Conservation (phyloP, 2,113 vertebrate species). For the Xiphophorus couchianus region DNA sequence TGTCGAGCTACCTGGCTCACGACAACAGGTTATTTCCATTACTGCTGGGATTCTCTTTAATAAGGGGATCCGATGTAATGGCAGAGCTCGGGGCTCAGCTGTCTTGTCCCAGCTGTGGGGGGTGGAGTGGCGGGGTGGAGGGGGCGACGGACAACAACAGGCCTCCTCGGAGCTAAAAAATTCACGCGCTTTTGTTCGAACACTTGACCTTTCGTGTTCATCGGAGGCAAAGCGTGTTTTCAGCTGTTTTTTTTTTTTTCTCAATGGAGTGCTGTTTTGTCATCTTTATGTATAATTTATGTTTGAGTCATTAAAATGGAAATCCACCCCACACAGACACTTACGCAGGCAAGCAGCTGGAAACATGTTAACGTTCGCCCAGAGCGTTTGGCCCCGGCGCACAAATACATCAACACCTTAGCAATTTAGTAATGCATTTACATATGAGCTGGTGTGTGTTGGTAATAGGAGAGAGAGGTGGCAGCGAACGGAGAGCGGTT, state of each 20-base stretch:
- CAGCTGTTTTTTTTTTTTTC: constrained; percentile 23
- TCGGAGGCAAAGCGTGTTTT: constrained; percentile 36
- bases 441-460: background rate
- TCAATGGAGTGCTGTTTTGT: constrained; percentile 42
- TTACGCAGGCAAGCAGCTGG: constrained; percentile 22
- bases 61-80: constrained; percentile 56
- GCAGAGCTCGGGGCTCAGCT: constrained; percentile 36
- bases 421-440: constrained; percentile 18
- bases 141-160: constrained; percentile 39
- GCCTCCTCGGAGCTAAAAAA: constrained; percentile 32
- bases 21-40: constrained; percentile 64
- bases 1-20: constrained; percentile 55
- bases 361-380: constrained; percentile 44
- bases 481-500: constrained; percentile 16
- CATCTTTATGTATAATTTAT: constrained; percentile 54
- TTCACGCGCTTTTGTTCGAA: constrained; percentile 15
- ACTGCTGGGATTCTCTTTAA: constrained; percentile 58
- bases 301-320: constrained; percentile 49
- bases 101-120: constrained; percentile 53
- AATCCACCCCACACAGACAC: constrained; percentile 51
- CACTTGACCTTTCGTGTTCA: constrained; percentile 30
- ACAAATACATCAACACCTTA: constrained; percentile 16
- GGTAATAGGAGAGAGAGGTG: constrained; percentile 10
- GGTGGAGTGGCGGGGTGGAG: no score
- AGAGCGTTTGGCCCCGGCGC: constrained; percentile 8